Evolutionary conservation across 1,140 invertebrate genomes (phyloP).

Genomic region (Ceratosolen fusciceps): DNA sequence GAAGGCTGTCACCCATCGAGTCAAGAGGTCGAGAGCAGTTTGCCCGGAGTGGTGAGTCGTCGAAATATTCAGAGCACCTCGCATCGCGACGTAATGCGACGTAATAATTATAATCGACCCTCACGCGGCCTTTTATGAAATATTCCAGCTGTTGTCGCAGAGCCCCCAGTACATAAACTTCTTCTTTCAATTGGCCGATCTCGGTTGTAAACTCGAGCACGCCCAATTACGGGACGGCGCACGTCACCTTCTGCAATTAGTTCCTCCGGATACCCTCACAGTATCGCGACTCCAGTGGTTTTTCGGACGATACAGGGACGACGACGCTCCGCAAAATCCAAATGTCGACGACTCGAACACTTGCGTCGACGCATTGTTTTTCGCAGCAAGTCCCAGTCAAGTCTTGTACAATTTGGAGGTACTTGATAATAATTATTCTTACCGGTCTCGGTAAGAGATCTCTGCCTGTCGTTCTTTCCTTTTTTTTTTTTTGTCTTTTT

Average conservation of each 20-base stretch:
- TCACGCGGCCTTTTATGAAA: background rate
- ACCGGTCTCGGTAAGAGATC: too few relatives aligned
- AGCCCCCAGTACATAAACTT: constrained; percentile 87
- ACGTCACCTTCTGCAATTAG: constrained; percentile 87
- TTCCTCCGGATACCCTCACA: constrained; percentile 88
- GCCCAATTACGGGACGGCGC: constrained; percentile 87
- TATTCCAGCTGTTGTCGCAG: constrained; percentile 80
- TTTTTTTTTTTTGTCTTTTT: too few relatives aligned
- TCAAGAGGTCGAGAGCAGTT: constrained; percentile 86
- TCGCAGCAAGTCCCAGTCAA: constrained; percentile 81
- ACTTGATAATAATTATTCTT: too few relatives aligned
- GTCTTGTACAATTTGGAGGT: constrained; percentile 83
- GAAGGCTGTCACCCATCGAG: constrained; percentile 73
- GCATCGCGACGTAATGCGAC: too few relatives aligned
- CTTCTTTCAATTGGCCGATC: constrained; percentile 91
- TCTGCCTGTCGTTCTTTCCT: too few relatives aligned
- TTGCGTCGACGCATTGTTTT: constrained; percentile 81
- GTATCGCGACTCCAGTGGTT: constrained; percentile 77
- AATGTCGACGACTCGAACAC: constrained; percentile 70
- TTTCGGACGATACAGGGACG: constrained; percentile 68
- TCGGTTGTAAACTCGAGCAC: constrained; percentile 87
- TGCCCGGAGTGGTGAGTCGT: constrained; percentile 90
- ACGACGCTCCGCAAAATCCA: constrained; percentile 59
- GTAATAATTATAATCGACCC: too few relatives aligned
- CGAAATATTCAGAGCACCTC: too few relatives aligned